These are phyloP conservation scores for Aptenodytes forsteri DNA, from an alignment of 2,113 vertebrate genomes.

Conservation along the genomic window DNA sequence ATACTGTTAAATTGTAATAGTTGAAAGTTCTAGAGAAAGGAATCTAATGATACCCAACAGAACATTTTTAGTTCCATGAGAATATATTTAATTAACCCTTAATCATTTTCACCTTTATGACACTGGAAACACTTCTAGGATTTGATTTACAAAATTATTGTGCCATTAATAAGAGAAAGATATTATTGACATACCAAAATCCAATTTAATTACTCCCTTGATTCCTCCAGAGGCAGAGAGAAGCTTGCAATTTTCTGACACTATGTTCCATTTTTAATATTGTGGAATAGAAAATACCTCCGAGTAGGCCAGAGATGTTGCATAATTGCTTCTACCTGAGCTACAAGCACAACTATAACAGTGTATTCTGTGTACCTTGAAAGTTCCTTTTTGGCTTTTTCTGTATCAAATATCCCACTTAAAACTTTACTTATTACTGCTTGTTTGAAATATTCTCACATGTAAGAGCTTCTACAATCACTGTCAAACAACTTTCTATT, in stretches of 20 bases:
- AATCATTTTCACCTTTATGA: slow-evolving; percentile 63
- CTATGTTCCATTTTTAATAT: slow-evolving; percentile 64
- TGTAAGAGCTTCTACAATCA: background rate
- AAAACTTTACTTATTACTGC: background rate
- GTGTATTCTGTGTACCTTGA: background rate
- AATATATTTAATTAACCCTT: slow-evolving; percentile 69
- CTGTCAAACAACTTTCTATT: background rate
- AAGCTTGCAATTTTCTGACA: slow-evolving; percentile 48
- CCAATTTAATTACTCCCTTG: slow-evolving; percentile 69
- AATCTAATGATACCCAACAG: background rate
- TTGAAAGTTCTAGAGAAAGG: background rate
- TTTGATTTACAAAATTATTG: slow-evolving; percentile 70
- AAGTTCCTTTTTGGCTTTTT: background rate
- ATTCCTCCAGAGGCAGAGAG: slow-evolving; percentile 42
- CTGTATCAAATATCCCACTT: slow-evolving; percentile 5
- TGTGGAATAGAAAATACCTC: slow-evolving; percentile 13
- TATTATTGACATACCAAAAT: slow-evolving; percentile 55
- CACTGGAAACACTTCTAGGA: slow-evolving; percentile 50
- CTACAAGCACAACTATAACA: background rate
- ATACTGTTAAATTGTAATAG: slow-evolving; percentile 38
- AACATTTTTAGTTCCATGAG: slow-evolving; percentile 48
- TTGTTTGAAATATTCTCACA: background rate
- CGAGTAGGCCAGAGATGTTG: slow-evolving; percentile 3
- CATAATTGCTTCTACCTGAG: background rate
- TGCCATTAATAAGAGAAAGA: slow-evolving; percentile 70